Conservation (phyloP, 2,888 invertebrate genomes). For the Polydrusus pterygomalis region DNA sequence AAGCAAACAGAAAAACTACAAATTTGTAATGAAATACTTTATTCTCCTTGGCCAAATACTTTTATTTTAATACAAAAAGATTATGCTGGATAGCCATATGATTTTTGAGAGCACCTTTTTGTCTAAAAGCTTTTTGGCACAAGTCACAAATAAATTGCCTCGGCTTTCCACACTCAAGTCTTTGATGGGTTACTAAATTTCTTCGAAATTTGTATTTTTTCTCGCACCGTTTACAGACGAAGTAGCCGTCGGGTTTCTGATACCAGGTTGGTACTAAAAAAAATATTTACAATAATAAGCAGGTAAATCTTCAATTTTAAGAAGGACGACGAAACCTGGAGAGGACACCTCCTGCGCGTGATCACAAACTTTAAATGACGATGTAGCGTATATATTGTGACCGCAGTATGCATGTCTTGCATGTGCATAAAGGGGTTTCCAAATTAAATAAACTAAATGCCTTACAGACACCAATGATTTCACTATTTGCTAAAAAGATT, state of each 20-base stretch:
- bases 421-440: too few relatives aligned
- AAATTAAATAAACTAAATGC: slow-evolving; percentile 33
- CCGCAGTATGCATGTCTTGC: too few relatives aligned
- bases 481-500: too few relatives aligned
- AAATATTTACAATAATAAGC: too few relatives aligned
- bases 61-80: background rate
- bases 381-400: too few relatives aligned
- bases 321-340: too few relatives aligned
- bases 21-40: too few relatives aligned
- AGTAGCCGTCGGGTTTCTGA: slow-evolving; percentile 34
- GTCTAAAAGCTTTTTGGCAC: slow-evolving; percentile 41
- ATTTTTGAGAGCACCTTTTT: slow-evolving; percentile 33
- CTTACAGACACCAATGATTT: too few relatives aligned
- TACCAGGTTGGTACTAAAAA: background rate
- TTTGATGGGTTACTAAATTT: slow-evolving; percentile 26
- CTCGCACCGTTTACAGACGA: slow-evolving; percentile 27
- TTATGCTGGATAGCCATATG: slow-evolving; percentile 32
- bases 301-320: too few relatives aligned
- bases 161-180: slow-evolving; percentile 71
- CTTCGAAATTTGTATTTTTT: slow-evolving; percentile 34
- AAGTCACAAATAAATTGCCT: slow-evolving; percentile 66
- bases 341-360: too few relatives aligned
- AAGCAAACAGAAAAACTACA: too few relatives aligned
- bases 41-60: slow-evolving; percentile 51
- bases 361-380: too few relatives aligned